Evolutionary conservation across 2,888 invertebrate species (phyloP).

Genomic region (Metallyticus violacea): DNA sequence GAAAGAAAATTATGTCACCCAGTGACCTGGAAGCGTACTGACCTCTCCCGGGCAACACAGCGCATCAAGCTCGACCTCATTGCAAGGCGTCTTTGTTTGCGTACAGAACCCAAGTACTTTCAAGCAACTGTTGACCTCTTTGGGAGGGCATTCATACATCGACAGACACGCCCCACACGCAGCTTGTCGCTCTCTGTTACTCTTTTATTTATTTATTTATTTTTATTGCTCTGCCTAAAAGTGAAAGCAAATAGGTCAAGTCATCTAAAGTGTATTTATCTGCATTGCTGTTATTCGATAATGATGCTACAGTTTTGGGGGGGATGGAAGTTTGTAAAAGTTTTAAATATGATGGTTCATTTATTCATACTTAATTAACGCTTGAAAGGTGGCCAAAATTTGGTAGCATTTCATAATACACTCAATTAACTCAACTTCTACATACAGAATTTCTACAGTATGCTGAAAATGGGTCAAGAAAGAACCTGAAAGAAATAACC

Average conservation of each 20-base stretch:
- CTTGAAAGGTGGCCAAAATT: too few species aligned
- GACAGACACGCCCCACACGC: too few species aligned
- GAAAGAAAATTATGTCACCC: neutral
- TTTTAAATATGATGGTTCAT: neutral
- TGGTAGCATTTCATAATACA: neutral
- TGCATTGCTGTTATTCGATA: neutral
- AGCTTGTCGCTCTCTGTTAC: neutral
- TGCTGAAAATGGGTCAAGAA: neutral
- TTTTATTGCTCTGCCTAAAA: neutral
- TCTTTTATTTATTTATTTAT: too few species aligned
- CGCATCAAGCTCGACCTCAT: neutral
- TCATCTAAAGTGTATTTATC: neutral
- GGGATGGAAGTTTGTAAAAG: neutral
- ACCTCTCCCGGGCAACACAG: neutral
- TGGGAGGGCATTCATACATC: neutral
- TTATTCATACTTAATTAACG: neutral
- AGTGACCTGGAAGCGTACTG: neutral
- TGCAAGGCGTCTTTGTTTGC: neutral
- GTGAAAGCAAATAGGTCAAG: neutral
- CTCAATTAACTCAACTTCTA: neutral
- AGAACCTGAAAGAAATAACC: too few species aligned
- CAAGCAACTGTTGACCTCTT: neutral
- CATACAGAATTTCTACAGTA: neutral
- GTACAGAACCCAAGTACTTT: neutral
- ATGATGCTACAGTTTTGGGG: neutral